phyloP scores from a whole-genome alignment of 2,797 vertebrate genomes.

The Sebastes dallii region DNA sequence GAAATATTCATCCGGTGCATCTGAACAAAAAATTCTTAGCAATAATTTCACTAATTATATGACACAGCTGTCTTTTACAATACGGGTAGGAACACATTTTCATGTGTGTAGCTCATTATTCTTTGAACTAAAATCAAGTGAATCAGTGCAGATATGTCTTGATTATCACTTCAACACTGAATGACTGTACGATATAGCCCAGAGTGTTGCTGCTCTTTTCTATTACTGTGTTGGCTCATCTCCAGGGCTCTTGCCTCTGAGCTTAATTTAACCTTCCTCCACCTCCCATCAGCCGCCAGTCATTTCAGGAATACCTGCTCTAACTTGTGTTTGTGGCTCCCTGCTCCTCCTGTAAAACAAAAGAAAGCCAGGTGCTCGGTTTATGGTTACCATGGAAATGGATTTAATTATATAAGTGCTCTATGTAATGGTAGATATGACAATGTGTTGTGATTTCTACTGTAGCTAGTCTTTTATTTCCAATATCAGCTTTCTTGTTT shows the following conservation, averaged over 20 bases:
- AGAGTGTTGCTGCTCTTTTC: not conserved
- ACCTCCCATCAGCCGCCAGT: conserved; percentile 6
- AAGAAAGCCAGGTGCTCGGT: not conserved
- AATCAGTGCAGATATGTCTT: not conserved
- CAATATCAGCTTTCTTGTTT: not conserved
- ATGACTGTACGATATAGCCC: not conserved
- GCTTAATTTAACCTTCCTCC: conserved; percentile 14
- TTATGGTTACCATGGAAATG: not conserved
- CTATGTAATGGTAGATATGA: not conserved
- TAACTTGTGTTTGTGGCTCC: conserved; percentile 33
- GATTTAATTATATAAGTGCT: not conserved
- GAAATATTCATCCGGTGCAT: not conserved
- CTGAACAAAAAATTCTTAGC: not conserved
- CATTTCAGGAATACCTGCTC: conserved; percentile 24
- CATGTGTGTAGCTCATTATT: not conserved
- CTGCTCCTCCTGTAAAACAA: not conserved
- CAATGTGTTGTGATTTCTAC: not conserved
- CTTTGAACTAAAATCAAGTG: not conserved
- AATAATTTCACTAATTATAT: not conserved
- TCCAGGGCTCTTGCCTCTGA: conserved; percentile 20
- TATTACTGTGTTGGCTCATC: not conserved
- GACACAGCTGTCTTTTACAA: not conserved
- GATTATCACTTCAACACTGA: not conserved
- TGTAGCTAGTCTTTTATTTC: not conserved
- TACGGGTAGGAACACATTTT: not conserved